Percentiles rank a stretch among this genome's conserved stretches.
phyloP scores from a whole-genome alignment of 2,113 vertebrate species.

The Alosa alosa region DNA sequence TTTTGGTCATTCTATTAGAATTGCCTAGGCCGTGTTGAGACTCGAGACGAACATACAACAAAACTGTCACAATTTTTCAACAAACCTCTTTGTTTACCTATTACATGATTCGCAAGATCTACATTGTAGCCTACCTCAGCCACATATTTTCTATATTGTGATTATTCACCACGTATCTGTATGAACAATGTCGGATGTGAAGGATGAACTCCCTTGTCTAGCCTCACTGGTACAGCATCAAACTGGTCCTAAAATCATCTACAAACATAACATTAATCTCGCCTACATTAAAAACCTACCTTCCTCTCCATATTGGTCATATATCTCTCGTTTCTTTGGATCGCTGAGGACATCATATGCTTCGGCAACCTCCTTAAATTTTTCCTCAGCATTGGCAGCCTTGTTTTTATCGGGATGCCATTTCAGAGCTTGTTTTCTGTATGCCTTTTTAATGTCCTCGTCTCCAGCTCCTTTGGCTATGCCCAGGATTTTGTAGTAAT shows the following conservation, averaged over 20 bases:
- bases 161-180: neutral
- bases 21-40: neutral
- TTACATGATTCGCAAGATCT: neutral
- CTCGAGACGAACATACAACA: neutral
- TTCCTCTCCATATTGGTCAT: conserved; percentile 97
- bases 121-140: neutral
- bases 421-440: conserved; percentile 94
- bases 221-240: neutral
- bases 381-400: conserved; percentile 91
- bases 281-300: conserved; percentile 67
- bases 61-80: neutral
- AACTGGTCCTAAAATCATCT: neutral
- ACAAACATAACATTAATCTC: neutral
- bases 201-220: neutral
- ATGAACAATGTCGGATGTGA: neutral
- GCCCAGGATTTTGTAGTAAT: conserved; percentile 94
- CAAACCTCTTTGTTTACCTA: neutral
- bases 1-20: neutral
- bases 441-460: conserved; percentile 97
- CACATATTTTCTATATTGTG: neutral
- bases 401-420: conserved; percentile 99
- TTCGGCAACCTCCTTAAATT: conserved; percentile 97
- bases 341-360: conserved; percentile 98
- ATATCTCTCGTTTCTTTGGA: conserved; percentile 96
- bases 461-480: conserved; percentile 94